These are phyloP conservation scores for Caradrina clavipalpis DNA, from an alignment of 2,888 invertebrate species.

Conservation along the genomic window DNA sequence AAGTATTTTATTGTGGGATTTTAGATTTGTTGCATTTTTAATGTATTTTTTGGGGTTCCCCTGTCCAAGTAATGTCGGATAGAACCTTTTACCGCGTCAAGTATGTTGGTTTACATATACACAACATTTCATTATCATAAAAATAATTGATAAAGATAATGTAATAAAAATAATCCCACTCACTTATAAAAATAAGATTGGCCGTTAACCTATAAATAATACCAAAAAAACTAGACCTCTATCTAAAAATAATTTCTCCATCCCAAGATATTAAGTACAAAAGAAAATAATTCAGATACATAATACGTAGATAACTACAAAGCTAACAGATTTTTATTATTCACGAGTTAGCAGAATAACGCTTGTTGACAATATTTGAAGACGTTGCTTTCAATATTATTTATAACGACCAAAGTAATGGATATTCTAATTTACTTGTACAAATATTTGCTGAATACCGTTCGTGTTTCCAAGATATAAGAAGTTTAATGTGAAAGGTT, in stretches of 20 bases:
- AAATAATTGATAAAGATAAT: not conserved
- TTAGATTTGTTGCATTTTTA: not conserved
- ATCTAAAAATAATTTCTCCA: constrained; percentile 7
- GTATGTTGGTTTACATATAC: too few relatives aligned
- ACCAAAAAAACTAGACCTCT: not conserved
- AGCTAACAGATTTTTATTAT: constrained; percentile 26
- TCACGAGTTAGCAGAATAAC: constrained; percentile 12
- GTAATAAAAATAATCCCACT: too few relatives aligned
- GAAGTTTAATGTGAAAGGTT: not conserved
- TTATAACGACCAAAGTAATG: constrained; percentile 40
- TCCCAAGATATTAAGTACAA: not conserved
- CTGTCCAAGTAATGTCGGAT: too few relatives aligned
- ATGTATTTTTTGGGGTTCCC: not conserved
- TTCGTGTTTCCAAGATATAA: constrained; percentile 9
- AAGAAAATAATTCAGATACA: constrained; percentile 3
- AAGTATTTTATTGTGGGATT: not conserved
- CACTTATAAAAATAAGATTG: not conserved
- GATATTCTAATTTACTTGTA: constrained; percentile 42
- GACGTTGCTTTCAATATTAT: constrained; percentile 21
- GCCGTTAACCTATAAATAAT: not conserved
- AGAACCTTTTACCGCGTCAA: too few relatives aligned
- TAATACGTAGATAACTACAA: constrained; percentile 8
- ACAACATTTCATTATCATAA: too few relatives aligned
- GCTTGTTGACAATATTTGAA: constrained; percentile 20
- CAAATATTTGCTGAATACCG: constrained; percentile 39